Evolutionary conservation across 2,113 vertebrate species (phyloP), one percentile per base, ranked within the genome.

Genomic region (Gobiocypris rarus): DNA sequence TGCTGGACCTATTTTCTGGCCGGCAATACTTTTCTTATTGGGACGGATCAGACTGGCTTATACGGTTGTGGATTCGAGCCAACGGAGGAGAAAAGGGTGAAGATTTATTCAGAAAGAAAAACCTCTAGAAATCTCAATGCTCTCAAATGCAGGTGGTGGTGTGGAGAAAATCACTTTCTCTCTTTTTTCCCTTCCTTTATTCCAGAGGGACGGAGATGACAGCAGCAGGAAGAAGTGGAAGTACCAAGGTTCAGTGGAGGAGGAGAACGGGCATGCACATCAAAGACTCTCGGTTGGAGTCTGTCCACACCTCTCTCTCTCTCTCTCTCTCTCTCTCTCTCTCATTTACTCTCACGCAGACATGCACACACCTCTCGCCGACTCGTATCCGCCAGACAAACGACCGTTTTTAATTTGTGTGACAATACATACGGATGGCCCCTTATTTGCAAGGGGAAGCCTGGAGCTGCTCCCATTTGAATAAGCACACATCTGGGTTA

Each of bases 401-500:
- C 65, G 45, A 24, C 65, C 50, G 92, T 94, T 94, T 89, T 91
- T 92, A 90, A 94, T 94, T 93, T 94, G 94, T 92, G 91, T 94
- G 92, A 94, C 92, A 91, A 93, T 91, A 89, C 83, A 80, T 73
- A 82, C 75, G 90, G 90, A 92, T 90, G 90, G 92, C 86, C 91
- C 90, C 92, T 93, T 90, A 94, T 94, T 94, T 94, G 94, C 94
- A 94, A 93, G 89, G 91, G 90, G 89, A 89, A 90, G 92, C 93
- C 92, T 89, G 17, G 87, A 90, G 91, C 92, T 88, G 87, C 89
- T 86, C 63, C 91, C 89, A 93, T 94, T 94, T 94, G 94, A 93
- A 93, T 94, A 93, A 92, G 90, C 89, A 91, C 89, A 93, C 91
- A 93, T 91, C 87, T 83, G 87, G 91, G 90, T 92, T 92, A 93